A percentile compares a stretch with the other conserved stretches of the same genome.
These are phyloP conservation scores for Globodera ellingtonae DNA, from an alignment of 1,140 invertebrate species.

Conservation along the genomic window DNA sequence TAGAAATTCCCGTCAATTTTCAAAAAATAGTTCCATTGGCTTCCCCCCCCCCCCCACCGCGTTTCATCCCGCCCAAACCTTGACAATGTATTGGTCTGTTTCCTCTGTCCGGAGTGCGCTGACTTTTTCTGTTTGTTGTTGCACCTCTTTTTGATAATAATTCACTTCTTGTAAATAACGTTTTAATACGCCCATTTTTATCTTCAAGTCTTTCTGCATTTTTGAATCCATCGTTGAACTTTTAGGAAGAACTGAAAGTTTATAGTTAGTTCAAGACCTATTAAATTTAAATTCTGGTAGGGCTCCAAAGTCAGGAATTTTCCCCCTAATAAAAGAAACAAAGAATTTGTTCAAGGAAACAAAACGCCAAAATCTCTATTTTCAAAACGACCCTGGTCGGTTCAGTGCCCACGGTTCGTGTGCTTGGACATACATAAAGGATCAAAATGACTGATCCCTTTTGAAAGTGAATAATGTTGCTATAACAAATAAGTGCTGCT, in stretches of 20 bases:
- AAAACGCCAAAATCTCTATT: neutral
- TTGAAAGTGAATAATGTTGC: too few species aligned
- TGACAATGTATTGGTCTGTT: slow-evolving; percentile 30
- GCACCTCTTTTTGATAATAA: slow-evolving; percentile 40
- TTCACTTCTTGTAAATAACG: slow-evolving; percentile 39
- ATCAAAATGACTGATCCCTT: too few species aligned
- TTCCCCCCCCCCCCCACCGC: too few species aligned
- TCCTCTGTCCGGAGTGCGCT: slow-evolving; percentile 29
- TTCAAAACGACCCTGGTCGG: too few species aligned
- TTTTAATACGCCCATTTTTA: slow-evolving; percentile 42
- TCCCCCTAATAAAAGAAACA: neutral
- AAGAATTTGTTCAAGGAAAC: neutral
- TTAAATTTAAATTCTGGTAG: too few species aligned
- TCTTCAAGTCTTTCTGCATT: slow-evolving; percentile 44
- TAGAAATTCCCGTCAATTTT: too few species aligned
- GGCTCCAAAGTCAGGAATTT: too few species aligned
- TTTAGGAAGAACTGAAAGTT: neutral
- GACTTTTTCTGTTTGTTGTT: slow-evolving; percentile 44
- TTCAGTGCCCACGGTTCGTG: too few species aligned
- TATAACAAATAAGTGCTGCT: too few species aligned
- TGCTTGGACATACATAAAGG: too few species aligned
- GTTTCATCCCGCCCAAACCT: slow-evolving; percentile 3
- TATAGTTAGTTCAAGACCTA: too few species aligned
- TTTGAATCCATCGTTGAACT: slow-evolving; percentile 43
- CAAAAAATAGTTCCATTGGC: too few species aligned